Evolutionary conservation across 2,888 invertebrate species (phyloP), one percentile per base, ranked within the genome.

Genomic region (Caenorhabditis drosophilae): DNA sequence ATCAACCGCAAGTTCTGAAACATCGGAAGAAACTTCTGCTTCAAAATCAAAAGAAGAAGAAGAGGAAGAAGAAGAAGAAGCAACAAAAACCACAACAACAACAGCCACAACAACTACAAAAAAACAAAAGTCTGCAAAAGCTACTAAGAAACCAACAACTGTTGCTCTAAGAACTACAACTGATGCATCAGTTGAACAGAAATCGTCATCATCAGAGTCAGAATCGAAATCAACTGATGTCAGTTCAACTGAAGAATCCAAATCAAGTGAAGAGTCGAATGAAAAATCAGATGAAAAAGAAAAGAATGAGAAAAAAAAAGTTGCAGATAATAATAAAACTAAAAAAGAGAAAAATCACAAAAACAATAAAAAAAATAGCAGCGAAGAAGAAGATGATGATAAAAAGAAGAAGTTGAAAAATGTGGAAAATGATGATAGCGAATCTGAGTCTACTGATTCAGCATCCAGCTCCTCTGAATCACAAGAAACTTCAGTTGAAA

Each of bases 41-140:
- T 12, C 31, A 31, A 31, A 12, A 6, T 6, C 31, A 6, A 12
- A 31, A n/a, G n/a, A n/a, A n/a, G n/a, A n/a, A n/a, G 62, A 63
- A 34, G 53, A 53, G 9, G 58, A 53, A 31, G 57, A 48, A n/a
- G 63, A 63, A 38, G 55, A 54, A 49, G 27, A 56, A 36, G 44
- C 62, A 9, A 44, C 62, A 2, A 54, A 61, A 41, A 55, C 61
- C 4, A 51, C 61, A 12, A 23, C 55, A 47, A 23, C 42, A 31
- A 20, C 11, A 18, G 40, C n/a, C 6, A 40, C n/a, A 4, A 42
- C 42, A 42, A 20, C 42, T 4, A 23, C 22, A 20, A 20, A 42
- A 18, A 22, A 40, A n/a, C 4, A 7, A 20, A 11, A 7, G 3
- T 54, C 61, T 16, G 61, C 55, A 11, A 55, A 55, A 25, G 42